Evolutionary conservation across 2,888 invertebrate genomes (phyloP).

Genomic region (Leucophora obtusa): DNA sequence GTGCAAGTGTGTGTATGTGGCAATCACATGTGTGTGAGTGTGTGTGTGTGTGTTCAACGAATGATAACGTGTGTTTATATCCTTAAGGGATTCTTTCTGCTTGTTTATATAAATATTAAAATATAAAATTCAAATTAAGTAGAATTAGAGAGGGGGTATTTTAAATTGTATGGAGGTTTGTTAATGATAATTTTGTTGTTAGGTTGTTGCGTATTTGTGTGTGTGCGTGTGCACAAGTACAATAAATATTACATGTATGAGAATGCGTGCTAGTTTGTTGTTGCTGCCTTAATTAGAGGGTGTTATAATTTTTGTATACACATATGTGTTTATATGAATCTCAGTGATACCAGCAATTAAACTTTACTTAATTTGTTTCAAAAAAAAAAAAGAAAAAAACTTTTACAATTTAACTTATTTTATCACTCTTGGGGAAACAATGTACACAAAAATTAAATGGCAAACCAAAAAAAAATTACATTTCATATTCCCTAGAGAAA

Average conservation of each 20-base stretch:
- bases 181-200: constrained; percentile 25
- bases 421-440: neutral
- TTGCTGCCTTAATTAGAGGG: constrained; percentile 36
- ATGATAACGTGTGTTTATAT: constrained; percentile 35
- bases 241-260: neutral
- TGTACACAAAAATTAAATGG: constrained; percentile 5
- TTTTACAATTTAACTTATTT: constrained; percentile 31
- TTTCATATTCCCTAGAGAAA: constrained; percentile 41
- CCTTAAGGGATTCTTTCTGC: constrained; percentile 18
- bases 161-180: neutral
- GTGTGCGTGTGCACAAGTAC: neutral
- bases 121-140: constrained; percentile 24
- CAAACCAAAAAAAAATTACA: constrained; percentile 10
- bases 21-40: neutral
- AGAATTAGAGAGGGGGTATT: neutral
- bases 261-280: constrained; percentile 9
- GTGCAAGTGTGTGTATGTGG: neutral
- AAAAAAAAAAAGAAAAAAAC: neutral
- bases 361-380: constrained; percentile 38
- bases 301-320: constrained; percentile 10
- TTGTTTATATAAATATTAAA: constrained; percentile 22
- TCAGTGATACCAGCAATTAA: constrained; percentile 37
- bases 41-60: neutral
- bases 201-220: neutral
- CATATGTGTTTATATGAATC: constrained; percentile 3